Evolutionary conservation across 2,888 invertebrate genomes (phyloP).

Genomic region (Boloria selene): DNA sequence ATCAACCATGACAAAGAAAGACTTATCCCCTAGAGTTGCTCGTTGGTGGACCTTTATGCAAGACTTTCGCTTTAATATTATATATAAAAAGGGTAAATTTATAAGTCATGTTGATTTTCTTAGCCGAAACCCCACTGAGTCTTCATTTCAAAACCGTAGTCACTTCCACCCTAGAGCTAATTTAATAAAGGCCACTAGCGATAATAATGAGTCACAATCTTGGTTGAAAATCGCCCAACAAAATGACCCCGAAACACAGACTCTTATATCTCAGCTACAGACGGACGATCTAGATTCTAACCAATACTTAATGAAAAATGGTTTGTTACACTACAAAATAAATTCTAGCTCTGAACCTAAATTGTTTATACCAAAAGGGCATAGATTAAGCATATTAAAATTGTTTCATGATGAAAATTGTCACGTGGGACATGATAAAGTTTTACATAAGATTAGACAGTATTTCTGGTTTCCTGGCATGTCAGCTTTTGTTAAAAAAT

Average conservation of each 20-base stretch:
- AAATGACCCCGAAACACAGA: conserved; percentile 38
- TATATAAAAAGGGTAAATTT: conserved; percentile 42
- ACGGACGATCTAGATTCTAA: conserved; percentile 39
- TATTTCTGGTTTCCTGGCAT: too few relatives aligned
- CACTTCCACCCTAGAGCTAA: too few relatives aligned
- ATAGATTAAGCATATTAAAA: conserved; percentile 28
- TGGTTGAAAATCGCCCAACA: conserved; percentile 41
- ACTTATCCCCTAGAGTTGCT: conserved; percentile 42
- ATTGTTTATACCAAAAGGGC: conserved; percentile 34
- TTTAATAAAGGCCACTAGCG: too few relatives aligned
- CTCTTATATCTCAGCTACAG: conserved; percentile 29
- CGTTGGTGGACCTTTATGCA: conserved; percentile 46
- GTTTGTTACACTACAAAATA: conserved; percentile 31
- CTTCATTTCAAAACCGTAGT: not conserved
- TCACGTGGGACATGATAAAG: too few relatives aligned
- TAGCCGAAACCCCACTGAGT: conserved; percentile 39
- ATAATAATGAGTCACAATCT: conserved; percentile 27
- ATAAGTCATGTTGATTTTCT: conserved; percentile 44
- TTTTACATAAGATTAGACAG: too few relatives aligned
- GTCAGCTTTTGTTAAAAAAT: too few relatives aligned
- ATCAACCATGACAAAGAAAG: conserved; percentile 41
- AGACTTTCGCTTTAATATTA: conserved; percentile 41
- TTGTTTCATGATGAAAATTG: conserved; percentile 43
- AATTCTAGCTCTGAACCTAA: conserved; percentile 33
- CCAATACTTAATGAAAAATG: conserved; percentile 32